Conservation (phyloP, 1,140 invertebrate genomes). For the Ganaspis sp. region DNA sequence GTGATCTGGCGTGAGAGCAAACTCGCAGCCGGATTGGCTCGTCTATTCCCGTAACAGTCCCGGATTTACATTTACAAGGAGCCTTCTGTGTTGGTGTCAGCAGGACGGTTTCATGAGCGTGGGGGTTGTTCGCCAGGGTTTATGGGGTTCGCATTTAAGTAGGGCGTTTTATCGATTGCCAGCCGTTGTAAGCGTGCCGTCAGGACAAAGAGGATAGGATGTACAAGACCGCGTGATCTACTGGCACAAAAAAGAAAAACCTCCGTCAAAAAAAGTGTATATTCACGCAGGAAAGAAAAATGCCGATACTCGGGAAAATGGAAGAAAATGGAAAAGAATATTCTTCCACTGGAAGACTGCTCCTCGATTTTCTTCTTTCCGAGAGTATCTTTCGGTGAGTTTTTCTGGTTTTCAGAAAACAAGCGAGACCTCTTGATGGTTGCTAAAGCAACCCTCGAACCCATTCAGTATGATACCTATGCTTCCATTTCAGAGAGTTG, state of each 20-base stretch:
- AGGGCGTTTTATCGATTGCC: conserved; percentile 9
- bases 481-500: background rate
- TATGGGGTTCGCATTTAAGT: conserved; percentile 13
- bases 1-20: background rate
- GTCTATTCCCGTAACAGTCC: background rate
- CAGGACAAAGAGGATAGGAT: background rate
- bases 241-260: background rate
- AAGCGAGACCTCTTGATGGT: background rate
- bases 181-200: conserved; percentile 1
- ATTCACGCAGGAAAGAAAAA: too few relatives aligned
- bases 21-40: background rate
- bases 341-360: too few relatives aligned
- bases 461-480: background rate
- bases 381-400: too few relatives aligned
- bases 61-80: conserved; percentile 5
- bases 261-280: too few relatives aligned
- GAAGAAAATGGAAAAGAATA: too few relatives aligned
- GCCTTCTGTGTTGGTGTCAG: conserved; percentile 4
- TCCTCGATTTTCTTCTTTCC: too few relatives aligned
- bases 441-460: background rate
- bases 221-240: conserved; percentile 10
- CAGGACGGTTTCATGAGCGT: background rate
- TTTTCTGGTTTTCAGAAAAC: background rate
- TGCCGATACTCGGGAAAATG: too few relatives aligned
- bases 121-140: background rate